Evolutionary conservation across 1,140 invertebrate genomes (phyloP).

Genomic region (Hylaeus volcanicus): DNA sequence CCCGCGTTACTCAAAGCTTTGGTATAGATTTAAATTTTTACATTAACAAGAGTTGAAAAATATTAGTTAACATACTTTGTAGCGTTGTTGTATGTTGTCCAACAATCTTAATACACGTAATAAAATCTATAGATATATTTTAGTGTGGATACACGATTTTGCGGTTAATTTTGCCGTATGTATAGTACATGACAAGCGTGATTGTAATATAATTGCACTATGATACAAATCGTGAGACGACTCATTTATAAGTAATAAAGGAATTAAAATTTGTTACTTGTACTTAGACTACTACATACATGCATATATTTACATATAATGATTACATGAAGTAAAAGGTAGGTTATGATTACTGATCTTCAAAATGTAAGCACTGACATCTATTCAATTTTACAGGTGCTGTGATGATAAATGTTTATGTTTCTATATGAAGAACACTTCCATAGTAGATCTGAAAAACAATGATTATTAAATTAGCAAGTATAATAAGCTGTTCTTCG

Average conservation of each 20-base stretch:
- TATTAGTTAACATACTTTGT: not conserved
- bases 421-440: not conserved
- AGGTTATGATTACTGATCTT: not conserved
- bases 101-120: too few relatives aligned
- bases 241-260: not conserved
- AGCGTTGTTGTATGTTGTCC: too few relatives aligned
- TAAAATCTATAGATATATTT: too few relatives aligned
- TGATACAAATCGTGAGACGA: too few relatives aligned
- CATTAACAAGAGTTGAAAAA: not conserved
- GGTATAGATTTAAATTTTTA: not conserved
- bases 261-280: not conserved
- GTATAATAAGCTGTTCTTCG: slow-evolving; percentile 75
- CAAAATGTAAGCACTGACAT: not conserved
- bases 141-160: too few relatives aligned
- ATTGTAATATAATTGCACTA: too few relatives aligned
- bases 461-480: slow-evolving; percentile 77
- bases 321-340: too few relatives aligned
- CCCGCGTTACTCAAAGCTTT: not conserved
- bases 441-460: not conserved
- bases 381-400: not conserved
- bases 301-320: too few relatives aligned
- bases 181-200: too few relatives aligned
- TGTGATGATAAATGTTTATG: not conserved
- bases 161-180: too few relatives aligned
- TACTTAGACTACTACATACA: too few relatives aligned